Percentiles rank a stretch among this genome's conserved stretches.
Evolutionary conservation across 2,888 invertebrate species (phyloP).

Genomic region (Seira ritae): DNA sequence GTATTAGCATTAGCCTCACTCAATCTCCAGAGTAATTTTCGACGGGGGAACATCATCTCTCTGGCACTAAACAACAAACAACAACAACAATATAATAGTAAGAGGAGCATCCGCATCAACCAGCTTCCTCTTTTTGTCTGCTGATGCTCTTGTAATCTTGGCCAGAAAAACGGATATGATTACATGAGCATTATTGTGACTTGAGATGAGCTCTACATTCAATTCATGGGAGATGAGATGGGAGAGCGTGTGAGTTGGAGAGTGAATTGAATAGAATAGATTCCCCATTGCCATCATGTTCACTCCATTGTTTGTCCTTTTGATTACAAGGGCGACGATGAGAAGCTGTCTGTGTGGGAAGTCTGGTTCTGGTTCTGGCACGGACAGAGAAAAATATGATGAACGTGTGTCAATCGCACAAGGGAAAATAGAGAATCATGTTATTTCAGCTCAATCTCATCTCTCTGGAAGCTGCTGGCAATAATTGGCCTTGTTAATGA

Average conservation of each 20-base stretch:
- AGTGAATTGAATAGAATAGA: slow-evolving; percentile 30
- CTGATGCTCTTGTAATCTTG: slow-evolving; percentile 42
- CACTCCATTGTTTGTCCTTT: slow-evolving; percentile 47
- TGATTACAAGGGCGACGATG: slow-evolving; percentile 58
- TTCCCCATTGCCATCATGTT: slow-evolving; percentile 31
- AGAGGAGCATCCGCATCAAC: slow-evolving; percentile 36
- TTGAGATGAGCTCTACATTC: no score
- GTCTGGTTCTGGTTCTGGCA: slow-evolving; percentile 20
- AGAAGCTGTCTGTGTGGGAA: slow-evolving; percentile 43
- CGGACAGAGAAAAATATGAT: slow-evolving; percentile 33
- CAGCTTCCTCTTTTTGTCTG: slow-evolving; percentile 20
- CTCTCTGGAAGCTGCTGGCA: background rate
- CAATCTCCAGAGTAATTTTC: no score
- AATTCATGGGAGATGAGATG: background rate
- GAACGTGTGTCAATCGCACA: slow-evolving; percentile 58
- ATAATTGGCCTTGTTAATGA: slow-evolving; percentile 61
- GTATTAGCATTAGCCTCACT: no score
- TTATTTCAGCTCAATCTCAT: slow-evolving; percentile 18
- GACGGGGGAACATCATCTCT: no score
- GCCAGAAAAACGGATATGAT: slow-evolving; percentile 60
- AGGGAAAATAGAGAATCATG: slow-evolving; percentile 11
- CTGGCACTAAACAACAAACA: slow-evolving; percentile 47
- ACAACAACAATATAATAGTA: slow-evolving; percentile 45
- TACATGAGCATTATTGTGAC: slow-evolving; percentile 28
- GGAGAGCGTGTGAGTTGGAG: background rate